A percentile compares a stretch with the other conserved stretches of the same genome.
Conservation (phyloP, 2,888 invertebrate species). For the Allophyes oxyacanthae region DNA sequence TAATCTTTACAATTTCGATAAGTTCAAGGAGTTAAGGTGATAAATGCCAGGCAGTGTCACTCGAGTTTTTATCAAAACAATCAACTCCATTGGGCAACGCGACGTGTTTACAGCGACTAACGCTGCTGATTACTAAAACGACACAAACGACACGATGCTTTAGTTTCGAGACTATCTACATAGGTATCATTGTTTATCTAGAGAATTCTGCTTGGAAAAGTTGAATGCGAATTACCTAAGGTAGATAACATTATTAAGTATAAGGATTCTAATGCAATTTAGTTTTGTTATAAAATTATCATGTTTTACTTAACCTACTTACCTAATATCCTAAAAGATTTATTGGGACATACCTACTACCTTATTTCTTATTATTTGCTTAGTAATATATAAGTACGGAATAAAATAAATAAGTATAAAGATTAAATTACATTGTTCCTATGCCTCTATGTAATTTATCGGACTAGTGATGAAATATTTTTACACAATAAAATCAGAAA, state of each 20-base stretch:
- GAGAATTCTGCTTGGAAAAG: conserved; percentile 10
- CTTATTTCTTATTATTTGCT: too few relatives aligned
- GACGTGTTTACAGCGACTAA: conserved; percentile 24
- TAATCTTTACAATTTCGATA: conserved; percentile 14
- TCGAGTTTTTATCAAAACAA: conserved; percentile 40
- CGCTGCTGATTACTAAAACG: conserved; percentile 25
- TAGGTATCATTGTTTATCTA: conserved; percentile 25
- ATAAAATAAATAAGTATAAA: too few relatives aligned
- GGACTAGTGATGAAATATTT: too few relatives aligned
- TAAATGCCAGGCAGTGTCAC: conserved; percentile 21
- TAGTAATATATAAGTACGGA: too few relatives aligned
- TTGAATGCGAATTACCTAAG: background rate
- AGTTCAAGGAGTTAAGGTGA: conserved; percentile 10
- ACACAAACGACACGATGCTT: conserved; percentile 39
- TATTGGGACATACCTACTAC: too few relatives aligned
- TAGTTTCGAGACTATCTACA: conserved; percentile 37
- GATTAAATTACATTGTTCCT: too few relatives aligned
- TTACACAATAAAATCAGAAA: too few relatives aligned
- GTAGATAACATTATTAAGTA: background rate
- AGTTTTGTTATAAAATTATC: too few relatives aligned
- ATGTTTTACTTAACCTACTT: too few relatives aligned
- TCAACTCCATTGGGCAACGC: conserved; percentile 21
- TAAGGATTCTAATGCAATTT: too few relatives aligned
- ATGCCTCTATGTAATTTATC: too few relatives aligned
- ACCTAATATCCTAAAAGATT: too few relatives aligned